phyloP scores from a whole-genome alignment of 2,797 vertebrate species.

The Muscicapa comitata region DNA sequence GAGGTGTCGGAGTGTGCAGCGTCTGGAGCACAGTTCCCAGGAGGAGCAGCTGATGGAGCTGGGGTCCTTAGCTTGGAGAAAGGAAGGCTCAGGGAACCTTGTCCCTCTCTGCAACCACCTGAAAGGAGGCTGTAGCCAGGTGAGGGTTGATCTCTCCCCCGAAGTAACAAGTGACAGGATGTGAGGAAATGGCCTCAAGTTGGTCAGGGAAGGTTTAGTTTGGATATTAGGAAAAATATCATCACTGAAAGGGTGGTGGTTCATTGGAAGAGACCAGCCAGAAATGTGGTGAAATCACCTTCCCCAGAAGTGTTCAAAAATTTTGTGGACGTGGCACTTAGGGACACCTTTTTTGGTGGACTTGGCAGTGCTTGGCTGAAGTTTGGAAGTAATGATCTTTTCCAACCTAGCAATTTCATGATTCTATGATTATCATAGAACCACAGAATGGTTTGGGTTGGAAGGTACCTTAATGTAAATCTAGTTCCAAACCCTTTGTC shows the following conservation, averaged over 20 bases:
- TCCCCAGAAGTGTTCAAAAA: not conserved
- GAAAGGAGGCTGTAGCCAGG: not conserved
- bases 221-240: not conserved
- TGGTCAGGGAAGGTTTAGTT: not conserved
- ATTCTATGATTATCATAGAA: not conserved
- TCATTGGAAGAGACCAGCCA: not conserved
- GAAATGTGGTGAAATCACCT: not conserved
- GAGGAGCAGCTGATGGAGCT: not conserved
- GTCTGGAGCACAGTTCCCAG: accelerated
- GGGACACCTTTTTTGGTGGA: accelerated
- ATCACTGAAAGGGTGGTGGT: not conserved
- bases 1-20: not conserved
- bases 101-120: too few species aligned
- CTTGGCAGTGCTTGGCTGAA: not conserved
- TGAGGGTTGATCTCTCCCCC: not conserved
- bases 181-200: not conserved
- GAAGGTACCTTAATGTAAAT: not conserved
- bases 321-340: too few species aligned
- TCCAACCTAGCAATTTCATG: not conserved
- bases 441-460: not conserved
- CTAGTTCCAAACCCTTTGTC: not conserved
- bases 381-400: not conserved
- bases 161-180: not conserved
- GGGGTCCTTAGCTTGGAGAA: not conserved
- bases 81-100: not conserved